Evolutionary conservation across 2,113 vertebrate genomes (phyloP).

Genomic region (Psilopogon haemacephalus): DNA sequence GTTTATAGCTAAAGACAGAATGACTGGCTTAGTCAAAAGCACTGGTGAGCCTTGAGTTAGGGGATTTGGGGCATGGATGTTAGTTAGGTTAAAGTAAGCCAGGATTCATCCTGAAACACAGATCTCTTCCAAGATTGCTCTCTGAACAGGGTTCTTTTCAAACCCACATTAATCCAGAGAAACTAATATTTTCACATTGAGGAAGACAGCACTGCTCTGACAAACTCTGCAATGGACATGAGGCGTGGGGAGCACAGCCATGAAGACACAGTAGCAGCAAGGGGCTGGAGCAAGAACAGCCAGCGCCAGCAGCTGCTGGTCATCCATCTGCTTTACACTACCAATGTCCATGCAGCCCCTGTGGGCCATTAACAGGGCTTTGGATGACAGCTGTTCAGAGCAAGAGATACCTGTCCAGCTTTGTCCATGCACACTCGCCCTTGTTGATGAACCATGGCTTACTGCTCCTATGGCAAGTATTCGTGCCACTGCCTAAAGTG

Average conservation of each 20-base stretch:
- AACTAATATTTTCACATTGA: not conserved
- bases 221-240: rapidly evolving
- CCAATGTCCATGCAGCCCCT: not conserved
- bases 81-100: not conserved
- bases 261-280: not conserved
- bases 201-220: rapidly evolving
- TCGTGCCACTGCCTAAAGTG: not conserved
- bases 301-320: not conserved
- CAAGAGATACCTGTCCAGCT: rapidly evolving
- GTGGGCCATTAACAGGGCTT: not conserved
- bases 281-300: not conserved
- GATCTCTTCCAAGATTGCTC: not conserved
- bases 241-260: not conserved
- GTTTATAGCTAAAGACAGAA: not conserved
- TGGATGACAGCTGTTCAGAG: rapidly evolving
- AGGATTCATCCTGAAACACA: not conserved
- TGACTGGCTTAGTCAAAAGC: not conserved
- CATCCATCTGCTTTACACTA: not conserved
- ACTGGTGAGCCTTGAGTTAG: not conserved
- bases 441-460: too few species aligned
- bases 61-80: not conserved
- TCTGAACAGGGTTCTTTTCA: not conserved
- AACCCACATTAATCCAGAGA: not conserved
- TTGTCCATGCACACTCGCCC: not conserved
- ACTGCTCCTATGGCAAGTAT: not conserved